Evolutionary conservation across 2,797 vertebrate species (phyloP).

Genomic region (Coluber constrictor): DNA sequence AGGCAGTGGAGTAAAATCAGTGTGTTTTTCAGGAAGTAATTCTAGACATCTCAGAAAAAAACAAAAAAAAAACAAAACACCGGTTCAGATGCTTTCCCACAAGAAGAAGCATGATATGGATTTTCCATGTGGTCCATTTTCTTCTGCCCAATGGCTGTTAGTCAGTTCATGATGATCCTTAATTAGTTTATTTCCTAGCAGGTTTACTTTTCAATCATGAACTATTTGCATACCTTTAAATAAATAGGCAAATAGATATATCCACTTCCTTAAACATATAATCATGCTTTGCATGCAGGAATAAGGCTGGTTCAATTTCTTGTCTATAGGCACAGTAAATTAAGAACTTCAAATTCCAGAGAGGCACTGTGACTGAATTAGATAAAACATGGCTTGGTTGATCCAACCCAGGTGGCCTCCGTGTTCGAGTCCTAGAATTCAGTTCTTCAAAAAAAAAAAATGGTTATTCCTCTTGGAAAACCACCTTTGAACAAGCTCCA

Average conservation of each 20-base stretch:
- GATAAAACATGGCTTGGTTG: neutral
- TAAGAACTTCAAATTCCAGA: neutral
- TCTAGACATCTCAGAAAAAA: slow-evolving; percentile 23
- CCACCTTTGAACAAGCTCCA: neutral
- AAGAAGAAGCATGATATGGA: neutral
- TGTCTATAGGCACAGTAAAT: neutral
- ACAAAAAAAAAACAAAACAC: neutral
- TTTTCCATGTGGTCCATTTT: neutral
- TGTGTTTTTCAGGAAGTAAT: slow-evolving; percentile 30
- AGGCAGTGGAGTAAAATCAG: slow-evolving; percentile 10
- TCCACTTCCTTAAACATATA: neutral
- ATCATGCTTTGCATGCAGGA: neutral
- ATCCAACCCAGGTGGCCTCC: neutral
- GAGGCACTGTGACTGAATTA: neutral
- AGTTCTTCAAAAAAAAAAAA: neutral
- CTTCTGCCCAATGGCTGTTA: neutral
- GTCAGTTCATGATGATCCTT: neutral
- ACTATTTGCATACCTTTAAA: neutral
- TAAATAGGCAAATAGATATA: neutral
- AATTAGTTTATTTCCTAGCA: neutral
- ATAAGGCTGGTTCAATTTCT: neutral
- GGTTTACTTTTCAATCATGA: neutral
- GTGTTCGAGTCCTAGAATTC: neutral
- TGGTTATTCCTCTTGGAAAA: neutral
- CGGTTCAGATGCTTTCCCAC: slow-evolving; percentile 14